These are phyloP conservation scores for Xenotilapia leptura DNA, from an alignment of 2,113 vertebrate genomes.

Conservation along the genomic window DNA sequence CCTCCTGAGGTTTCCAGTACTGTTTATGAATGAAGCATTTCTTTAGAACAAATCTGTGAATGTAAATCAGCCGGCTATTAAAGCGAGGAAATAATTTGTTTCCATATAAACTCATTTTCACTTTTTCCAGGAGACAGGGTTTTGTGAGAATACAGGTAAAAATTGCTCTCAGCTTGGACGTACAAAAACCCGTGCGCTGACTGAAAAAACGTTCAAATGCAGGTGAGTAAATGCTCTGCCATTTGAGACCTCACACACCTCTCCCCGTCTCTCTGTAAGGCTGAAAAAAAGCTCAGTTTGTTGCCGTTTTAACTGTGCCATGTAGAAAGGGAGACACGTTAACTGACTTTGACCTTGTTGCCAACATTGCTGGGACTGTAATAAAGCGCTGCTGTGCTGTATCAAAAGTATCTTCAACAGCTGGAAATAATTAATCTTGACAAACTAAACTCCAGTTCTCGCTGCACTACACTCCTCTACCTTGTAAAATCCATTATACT, in stretches of 20 bases:
- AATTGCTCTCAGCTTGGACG: neutral
- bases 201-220: neutral
- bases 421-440: neutral
- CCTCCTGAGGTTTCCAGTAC: neutral
- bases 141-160: neutral
- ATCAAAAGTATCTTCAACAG: neutral
- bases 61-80: neutral
- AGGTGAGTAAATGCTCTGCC: neutral
- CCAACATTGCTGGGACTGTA: neutral
- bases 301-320: neutral
- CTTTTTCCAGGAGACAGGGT: neutral
- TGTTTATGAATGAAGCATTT: neutral
- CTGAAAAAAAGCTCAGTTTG: neutral
- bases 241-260: neutral
- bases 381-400: neutral
- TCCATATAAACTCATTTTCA: neutral
- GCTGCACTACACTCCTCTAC: neutral
- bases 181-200: neutral
- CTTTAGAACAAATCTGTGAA: neutral
- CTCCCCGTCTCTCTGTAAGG: neutral
- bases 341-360: neutral
- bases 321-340: neutral
- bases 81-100: rapidly evolving
- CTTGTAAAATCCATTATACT: conserved; percentile 43
- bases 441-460: neutral